Percentiles rank a stretch among this genome's conserved stretches.
Conservation (phyloP, 2,113 vertebrate genomes). For the Sula dactylatra region DNA sequence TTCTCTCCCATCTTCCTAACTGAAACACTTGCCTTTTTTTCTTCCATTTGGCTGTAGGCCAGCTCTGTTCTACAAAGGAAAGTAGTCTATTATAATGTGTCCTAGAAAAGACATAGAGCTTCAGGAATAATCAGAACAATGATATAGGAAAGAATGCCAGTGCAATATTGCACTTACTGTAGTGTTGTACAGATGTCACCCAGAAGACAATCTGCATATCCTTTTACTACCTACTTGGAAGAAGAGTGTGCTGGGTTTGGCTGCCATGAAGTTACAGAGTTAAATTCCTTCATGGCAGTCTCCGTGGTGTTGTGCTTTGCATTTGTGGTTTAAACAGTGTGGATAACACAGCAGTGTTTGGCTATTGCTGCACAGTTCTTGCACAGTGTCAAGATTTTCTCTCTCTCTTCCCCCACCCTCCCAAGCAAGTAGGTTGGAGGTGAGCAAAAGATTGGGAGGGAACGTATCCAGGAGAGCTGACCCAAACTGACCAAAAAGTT, state of each 20-base stretch:
- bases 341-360: not conserved
- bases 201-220: not conserved
- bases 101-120: not conserved
- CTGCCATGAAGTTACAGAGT: not conserved
- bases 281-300: not conserved
- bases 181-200: not conserved
- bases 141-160: not conserved
- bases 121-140: not conserved
- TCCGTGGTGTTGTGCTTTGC: rapidly evolving
- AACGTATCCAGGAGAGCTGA: not conserved
- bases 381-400: not conserved
- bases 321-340: not conserved
- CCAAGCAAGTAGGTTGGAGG: not conserved
- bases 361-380: not conserved
- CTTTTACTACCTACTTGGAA: not conserved
- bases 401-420: not conserved
- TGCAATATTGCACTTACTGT: not conserved
- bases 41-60: not conserved
- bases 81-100: not conserved
- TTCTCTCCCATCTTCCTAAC: not conserved
- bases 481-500: not conserved
- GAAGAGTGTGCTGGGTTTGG: not conserved
- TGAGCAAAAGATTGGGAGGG: not conserved
- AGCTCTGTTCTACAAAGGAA: not conserved
- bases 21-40: not conserved